Conservation (phyloP, 2,797 vertebrate species). For the Forpus xanthops region DNA sequence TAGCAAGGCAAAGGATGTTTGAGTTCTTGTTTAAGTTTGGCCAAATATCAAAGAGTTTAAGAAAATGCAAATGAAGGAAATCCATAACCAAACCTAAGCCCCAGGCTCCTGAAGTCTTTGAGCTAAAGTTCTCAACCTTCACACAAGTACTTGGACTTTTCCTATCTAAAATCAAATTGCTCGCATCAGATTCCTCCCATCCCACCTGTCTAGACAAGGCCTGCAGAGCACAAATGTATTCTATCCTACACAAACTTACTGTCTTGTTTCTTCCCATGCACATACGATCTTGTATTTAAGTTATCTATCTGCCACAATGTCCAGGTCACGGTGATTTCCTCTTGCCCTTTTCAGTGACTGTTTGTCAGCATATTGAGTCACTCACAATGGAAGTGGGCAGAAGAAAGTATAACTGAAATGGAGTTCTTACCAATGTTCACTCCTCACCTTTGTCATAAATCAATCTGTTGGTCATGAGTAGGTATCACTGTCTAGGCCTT, state of each 20-base stretch:
- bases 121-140: constrained; percentile 36
- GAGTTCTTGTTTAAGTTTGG: constrained; percentile 48
- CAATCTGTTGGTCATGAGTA: background rate
- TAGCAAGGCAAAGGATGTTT: constrained; percentile 24
- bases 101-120: constrained; percentile 38
- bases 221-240: background rate
- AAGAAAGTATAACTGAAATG: background rate
- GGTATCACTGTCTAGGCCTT: background rate
- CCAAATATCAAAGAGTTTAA: constrained; percentile 50
- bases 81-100: constrained; percentile 48
- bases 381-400: background rate
- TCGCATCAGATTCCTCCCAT: constrained; percentile 7
- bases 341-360: background rate
- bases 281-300: background rate
- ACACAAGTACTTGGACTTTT: background rate
- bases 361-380: background rate
- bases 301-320: background rate
- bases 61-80: constrained; percentile 44
- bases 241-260: background rate
- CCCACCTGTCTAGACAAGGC: constrained; percentile 48
- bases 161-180: constrained; percentile 59
- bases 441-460: background rate
- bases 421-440: background rate
- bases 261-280: background rate
- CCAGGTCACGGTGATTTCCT: background rate